Percentiles rank a stretch among this genome's conserved stretches.
These are phyloP conservation scores for Uromys caudimaculatus DNA, from an alignment of 2,797 vertebrate genomes.

Conservation along the genomic window DNA sequence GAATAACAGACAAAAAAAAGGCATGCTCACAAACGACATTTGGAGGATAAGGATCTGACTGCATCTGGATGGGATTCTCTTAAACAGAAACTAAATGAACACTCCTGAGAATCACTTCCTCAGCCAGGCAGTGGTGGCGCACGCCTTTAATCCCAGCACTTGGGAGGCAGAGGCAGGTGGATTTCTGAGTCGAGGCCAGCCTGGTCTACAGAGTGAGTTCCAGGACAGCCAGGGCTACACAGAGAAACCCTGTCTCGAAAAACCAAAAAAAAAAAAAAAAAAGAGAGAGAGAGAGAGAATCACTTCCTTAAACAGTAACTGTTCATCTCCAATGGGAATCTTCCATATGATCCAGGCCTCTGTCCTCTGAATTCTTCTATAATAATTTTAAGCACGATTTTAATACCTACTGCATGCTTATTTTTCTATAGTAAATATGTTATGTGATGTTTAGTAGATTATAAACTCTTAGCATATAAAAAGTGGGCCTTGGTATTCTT, in stretches of 20 bases:
- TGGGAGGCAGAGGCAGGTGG: no score
- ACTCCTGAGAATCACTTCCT: not conserved
- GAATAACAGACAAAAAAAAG: not conserved
- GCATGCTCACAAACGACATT: not conserved
- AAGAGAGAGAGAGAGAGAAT: no score
- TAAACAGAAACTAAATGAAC: not conserved
- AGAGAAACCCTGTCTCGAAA: no score
- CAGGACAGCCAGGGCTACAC: no score
- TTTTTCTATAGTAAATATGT: not conserved
- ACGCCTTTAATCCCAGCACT: no score
- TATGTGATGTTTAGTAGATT: not conserved
- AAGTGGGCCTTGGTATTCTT: not conserved
- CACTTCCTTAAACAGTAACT: not conserved
- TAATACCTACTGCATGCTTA: not conserved
- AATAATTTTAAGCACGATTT: not conserved
- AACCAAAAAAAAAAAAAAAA: no score
- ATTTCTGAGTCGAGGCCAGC: no score
- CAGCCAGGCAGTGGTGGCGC: no score
- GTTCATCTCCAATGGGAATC: not conserved
- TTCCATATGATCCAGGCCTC: not conserved
- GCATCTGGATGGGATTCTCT: not conserved
- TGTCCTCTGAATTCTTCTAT: not conserved
- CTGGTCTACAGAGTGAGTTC: no score
- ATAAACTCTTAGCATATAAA: slow-evolving; percentile 26
- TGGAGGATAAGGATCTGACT: not conserved